Evolutionary conservation across 1,140 invertebrate genomes (phyloP).

Genomic region (Ruditapes philippinarum): DNA sequence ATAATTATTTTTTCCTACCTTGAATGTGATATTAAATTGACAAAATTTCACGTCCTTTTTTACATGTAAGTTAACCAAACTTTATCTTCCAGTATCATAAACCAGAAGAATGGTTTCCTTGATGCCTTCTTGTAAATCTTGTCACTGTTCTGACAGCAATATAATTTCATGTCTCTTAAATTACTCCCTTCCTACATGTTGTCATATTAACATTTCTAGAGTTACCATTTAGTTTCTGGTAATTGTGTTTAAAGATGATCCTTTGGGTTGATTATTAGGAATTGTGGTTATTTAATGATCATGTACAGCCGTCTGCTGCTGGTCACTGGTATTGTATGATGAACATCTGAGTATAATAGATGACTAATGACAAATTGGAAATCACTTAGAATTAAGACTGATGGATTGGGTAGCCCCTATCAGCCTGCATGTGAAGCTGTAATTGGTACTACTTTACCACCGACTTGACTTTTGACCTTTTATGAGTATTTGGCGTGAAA

Average conservation of each 20-base stretch:
- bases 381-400: conserved; percentile 8
- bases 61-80: too few species aligned
- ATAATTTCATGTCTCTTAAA: conserved; percentile 3
- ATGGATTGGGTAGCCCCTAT: conserved; percentile 8
- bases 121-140: neutral
- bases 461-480: neutral
- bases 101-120: too few species aligned
- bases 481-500: neutral
- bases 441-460: neutral
- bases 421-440: neutral
- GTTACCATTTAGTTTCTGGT: conserved; percentile 1
- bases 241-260: neutral
- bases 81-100: too few species aligned
- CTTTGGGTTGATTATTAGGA: conserved; percentile 24
- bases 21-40: too few species aligned
- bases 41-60: too few species aligned
- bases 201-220: conserved; percentile 22
- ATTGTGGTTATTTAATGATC: neutral
- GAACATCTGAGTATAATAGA: neutral
- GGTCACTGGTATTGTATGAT: neutral
- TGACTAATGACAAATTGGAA: conserved; percentile 24
- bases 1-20: too few species aligned
- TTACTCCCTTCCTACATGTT: neutral
- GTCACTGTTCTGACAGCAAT: neutral
- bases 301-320: neutral